Conservation (phyloP, 2,797 vertebrate genomes). For the Hippocampus kuda region DNA sequence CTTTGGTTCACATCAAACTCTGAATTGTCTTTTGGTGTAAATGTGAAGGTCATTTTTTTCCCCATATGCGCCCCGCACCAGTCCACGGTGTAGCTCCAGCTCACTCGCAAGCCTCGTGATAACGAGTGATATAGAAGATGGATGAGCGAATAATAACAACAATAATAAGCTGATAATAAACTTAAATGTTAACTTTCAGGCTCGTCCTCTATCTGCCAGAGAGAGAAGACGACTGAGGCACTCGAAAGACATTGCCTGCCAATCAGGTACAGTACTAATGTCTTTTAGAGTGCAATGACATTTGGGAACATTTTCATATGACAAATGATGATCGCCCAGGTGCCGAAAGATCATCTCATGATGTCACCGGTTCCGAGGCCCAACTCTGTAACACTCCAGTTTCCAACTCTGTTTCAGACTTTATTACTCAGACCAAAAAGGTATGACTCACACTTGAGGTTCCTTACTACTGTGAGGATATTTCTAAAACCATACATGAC, state of each 20-base stretch:
- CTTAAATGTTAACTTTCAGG: slow-evolving; percentile 57
- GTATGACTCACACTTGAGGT: slow-evolving; percentile 19
- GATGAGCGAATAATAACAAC: neutral
- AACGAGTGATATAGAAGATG: too few species aligned
- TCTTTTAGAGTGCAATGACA: neutral
- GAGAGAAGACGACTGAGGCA: slow-evolving; percentile 89
- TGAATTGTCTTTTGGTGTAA: too few species aligned
- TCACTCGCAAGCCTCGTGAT: neutral
- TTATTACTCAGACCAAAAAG: slow-evolving; percentile 45
- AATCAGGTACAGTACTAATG: neutral
- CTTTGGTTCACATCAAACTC: too few species aligned
- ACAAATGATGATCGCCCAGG: slow-evolving; percentile 26
- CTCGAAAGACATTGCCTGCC: slow-evolving; percentile 63
- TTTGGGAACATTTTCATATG: neutral
- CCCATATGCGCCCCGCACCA: too few species aligned
- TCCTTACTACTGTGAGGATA: neutral
- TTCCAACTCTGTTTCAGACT: slow-evolving; percentile 58
- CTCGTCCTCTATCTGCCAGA: slow-evolving; percentile 83
- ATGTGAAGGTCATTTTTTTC: too few species aligned
- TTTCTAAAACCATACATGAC: neutral
- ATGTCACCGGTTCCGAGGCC: slow-evolving; percentile 45
- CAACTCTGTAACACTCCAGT: slow-evolving; percentile 44
- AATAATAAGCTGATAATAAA: slow-evolving; percentile 1
- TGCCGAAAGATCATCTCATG: slow-evolving; percentile 59
- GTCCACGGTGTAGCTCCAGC: too few species aligned